phyloP scores from a whole-genome alignment of 2,113 vertebrate genomes.

The Peromyscus polionotus region DNA sequence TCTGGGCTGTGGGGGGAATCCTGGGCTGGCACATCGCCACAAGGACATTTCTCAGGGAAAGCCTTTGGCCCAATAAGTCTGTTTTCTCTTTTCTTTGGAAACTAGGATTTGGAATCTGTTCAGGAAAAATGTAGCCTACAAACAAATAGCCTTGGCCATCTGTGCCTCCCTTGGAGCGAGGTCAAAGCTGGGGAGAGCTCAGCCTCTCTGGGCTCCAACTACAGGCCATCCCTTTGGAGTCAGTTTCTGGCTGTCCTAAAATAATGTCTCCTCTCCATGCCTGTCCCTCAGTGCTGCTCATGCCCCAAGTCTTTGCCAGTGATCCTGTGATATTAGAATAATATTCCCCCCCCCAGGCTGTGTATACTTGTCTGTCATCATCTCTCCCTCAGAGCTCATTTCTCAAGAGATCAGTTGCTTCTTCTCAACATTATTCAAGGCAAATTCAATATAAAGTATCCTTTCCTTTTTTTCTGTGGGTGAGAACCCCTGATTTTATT shows the following conservation, averaged over 20 bases:
- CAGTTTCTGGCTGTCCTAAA: background rate
- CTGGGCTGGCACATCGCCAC: conserved; percentile 44
- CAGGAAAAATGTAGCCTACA: conserved; percentile 83
- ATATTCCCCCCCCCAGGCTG: background rate
- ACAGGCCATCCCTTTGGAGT: conserved; percentile 29
- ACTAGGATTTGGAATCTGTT: conserved; percentile 81
- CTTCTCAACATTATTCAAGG: background rate
- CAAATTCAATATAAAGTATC: conserved; percentile 33
- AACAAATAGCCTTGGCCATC: conserved; percentile 83
- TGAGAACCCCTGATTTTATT: background rate
- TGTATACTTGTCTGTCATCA: background rate
- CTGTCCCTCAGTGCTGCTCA: conserved; percentile 2
- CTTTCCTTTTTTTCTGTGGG: background rate
- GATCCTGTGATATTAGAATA: background rate
- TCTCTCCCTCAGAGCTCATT: background rate
- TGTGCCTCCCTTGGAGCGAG: conserved; percentile 57
- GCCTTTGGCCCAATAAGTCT: conserved; percentile 74
- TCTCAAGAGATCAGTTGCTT: background rate
- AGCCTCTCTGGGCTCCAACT: conserved; percentile 12
- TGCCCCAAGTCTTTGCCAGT: background rate
- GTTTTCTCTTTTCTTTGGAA: conserved; percentile 79
- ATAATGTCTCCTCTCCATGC: background rate
- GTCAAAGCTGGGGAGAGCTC: conserved; percentile 48
- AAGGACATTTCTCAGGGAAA: conserved; percentile 80
- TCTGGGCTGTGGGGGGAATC: conserved; percentile 50